Evolutionary conservation across 1,140 invertebrate genomes (phyloP).

Genomic region (Eufriesea mexicana): DNA sequence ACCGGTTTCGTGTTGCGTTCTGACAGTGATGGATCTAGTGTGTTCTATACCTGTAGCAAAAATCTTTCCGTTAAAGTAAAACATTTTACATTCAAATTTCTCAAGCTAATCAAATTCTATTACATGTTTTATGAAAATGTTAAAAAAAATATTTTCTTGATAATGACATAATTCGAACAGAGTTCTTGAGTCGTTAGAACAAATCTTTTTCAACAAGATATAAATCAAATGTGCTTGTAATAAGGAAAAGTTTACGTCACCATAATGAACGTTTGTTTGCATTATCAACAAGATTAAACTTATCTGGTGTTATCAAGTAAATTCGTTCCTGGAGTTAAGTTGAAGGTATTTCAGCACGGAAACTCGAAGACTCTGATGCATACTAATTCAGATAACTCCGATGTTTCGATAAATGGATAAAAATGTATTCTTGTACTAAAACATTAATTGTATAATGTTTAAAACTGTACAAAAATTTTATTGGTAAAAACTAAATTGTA

Average conservation of each 20-base stretch:
- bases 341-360: constrained; percentile 16
- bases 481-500: neutral
- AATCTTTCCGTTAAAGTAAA: neutral
- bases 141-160: neutral
- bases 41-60: constrained; percentile 30
- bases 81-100: neutral
- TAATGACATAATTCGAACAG: neutral
- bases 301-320: neutral
- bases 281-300: neutral
- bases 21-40: constrained; percentile 53
- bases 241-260: neutral
- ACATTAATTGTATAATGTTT: neutral
- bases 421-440: neutral
- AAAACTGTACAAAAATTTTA: neutral
- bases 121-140: neutral
- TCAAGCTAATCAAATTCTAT: neutral
- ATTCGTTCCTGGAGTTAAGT: constrained; percentile 42
- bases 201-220: neutral
- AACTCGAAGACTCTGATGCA: constrained; percentile 22
- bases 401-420: neutral
- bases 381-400: constrained; percentile 54
- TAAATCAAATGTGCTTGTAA: neutral
- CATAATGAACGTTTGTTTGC: neutral
- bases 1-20: constrained; percentile 52
- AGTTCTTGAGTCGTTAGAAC: neutral